These are phyloP conservation scores for Natrix natrix DNA, from an alignment of 2,797 vertebrate species.

Conservation along the genomic window DNA sequence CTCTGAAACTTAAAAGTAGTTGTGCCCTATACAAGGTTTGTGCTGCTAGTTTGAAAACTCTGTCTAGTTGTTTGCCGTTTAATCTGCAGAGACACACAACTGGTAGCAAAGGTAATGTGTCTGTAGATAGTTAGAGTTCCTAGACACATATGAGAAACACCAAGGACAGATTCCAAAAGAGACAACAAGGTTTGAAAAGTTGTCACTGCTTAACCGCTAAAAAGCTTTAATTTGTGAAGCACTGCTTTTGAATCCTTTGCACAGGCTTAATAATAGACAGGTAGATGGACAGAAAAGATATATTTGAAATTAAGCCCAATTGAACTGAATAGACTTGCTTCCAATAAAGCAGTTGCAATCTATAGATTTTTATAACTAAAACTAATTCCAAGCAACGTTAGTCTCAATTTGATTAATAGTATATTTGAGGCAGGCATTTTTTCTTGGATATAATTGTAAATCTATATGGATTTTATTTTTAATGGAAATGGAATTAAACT, in stretches of 20 bases:
- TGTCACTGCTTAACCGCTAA: not conserved
- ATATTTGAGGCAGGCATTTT: not conserved
- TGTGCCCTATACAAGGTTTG: not conserved
- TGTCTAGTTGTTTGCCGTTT: not conserved
- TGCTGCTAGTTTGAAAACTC: not conserved
- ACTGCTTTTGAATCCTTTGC: not conserved
- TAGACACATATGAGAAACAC: not conserved
- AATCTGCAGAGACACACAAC: not conserved
- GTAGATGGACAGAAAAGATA: not conserved
- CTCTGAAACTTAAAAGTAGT: not conserved
- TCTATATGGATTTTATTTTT: not conserved
- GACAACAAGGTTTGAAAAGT: not conserved
- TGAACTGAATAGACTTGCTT: not conserved
- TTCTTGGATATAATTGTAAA: not conserved
- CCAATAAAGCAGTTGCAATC: not conserved
- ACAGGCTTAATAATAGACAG: not conserved
- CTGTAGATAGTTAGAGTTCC: not conserved
- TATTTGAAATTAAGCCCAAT: not conserved
- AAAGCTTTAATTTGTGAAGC: not conserved
- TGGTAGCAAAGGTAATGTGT: not conserved
- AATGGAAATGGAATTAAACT: not conserved
- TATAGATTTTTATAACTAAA: constrained; percentile 31
- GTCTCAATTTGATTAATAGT: not conserved
- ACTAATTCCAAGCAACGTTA: constrained; percentile 20
- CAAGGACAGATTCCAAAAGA: not conserved